Evolutionary conservation across 2,888 invertebrate genomes (phyloP).

Genomic region (Mamestra brassicae): DNA sequence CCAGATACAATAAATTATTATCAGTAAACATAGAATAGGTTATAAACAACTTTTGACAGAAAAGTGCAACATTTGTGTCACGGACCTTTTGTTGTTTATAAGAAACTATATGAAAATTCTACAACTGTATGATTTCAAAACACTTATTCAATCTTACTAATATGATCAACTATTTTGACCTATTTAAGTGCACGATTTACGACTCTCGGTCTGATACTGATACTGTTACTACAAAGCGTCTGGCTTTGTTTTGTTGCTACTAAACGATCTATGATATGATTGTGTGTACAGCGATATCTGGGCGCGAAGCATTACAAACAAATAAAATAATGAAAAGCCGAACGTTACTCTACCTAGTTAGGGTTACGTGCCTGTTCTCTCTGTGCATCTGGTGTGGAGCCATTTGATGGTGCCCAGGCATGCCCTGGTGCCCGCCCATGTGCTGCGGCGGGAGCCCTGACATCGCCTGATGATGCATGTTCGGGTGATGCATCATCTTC

Average conservation of each 20-base stretch:
- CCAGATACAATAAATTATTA: constrained; percentile 20
- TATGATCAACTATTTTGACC: constrained; percentile 55
- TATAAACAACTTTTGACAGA: constrained; percentile 56
- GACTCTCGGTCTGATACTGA: constrained; percentile 37
- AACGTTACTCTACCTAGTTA: constrained; percentile 87
- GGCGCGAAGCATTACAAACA: constrained; percentile 67
- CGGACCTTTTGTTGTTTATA: background rate
- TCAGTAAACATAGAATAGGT: constrained; percentile 56
- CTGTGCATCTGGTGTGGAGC: constrained; percentile 93
- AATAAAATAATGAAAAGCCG: constrained; percentile 82
- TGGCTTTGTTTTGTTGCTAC: constrained; percentile 34
- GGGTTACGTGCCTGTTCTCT: constrained; percentile 91
- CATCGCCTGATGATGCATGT: constrained; percentile 91
- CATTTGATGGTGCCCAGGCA: constrained; percentile 91
- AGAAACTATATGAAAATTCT: constrained; percentile 14
- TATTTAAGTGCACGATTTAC: constrained; percentile 48
- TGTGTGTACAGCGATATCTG: constrained; percentile 59
- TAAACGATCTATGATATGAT: constrained; percentile 51
- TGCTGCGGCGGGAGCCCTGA: constrained; percentile 89
- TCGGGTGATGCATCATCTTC: constrained; percentile 91
- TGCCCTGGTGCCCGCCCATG: constrained; percentile 85
- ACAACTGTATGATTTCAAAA: constrained; percentile 13
- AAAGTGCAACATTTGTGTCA: constrained; percentile 11
- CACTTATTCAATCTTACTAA: constrained; percentile 18
- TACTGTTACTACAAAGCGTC: constrained; percentile 22